These are phyloP conservation scores for Leptestheria dahalacensis DNA, from an alignment of 1,140 invertebrate species.

Conservation along the genomic window DNA sequence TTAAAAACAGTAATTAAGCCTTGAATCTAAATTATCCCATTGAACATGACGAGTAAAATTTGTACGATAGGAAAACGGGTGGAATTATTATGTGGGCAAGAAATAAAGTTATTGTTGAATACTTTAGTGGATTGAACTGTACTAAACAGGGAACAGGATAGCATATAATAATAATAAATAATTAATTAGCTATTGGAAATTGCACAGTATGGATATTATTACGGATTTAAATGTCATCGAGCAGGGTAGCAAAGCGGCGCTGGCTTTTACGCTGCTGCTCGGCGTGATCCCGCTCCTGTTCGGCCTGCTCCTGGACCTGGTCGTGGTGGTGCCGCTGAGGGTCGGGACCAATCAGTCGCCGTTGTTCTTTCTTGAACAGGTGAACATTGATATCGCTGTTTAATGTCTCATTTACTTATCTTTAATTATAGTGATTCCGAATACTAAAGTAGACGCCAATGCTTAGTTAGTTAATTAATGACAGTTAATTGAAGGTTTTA, in stretches of 20 bases:
- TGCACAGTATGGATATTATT: background rate
- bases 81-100: background rate
- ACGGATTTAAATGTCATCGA: constrained; percentile 11
- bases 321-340: constrained; percentile 80
- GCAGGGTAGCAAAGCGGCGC: constrained; percentile 38
- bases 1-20: too few relatives aligned
- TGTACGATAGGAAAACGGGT: too few relatives aligned
- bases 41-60: too few relatives aligned
- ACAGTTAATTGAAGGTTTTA: too few relatives aligned
- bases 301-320: constrained; percentile 77
- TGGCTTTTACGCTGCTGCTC: constrained; percentile 56
- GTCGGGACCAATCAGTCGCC: constrained; percentile 88
- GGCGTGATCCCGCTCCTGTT: constrained; percentile 85
- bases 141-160: too few relatives aligned
- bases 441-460: too few relatives aligned
- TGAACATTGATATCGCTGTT: constrained; percentile 37
- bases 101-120: background rate
- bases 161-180: too few relatives aligned
- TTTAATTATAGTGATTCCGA: constrained; percentile 7
- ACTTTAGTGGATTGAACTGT: constrained; percentile 9
- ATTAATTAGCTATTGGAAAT: too few relatives aligned
- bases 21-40: too few relatives aligned
- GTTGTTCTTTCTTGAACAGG: constrained; percentile 66
- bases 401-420: constrained; percentile 1
- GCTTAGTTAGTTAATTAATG: too few relatives aligned